Evolutionary conservation across 2,888 invertebrate species (phyloP), one percentile per base, ranked within the genome.

Genomic region (Andrena hattorfiana): DNA sequence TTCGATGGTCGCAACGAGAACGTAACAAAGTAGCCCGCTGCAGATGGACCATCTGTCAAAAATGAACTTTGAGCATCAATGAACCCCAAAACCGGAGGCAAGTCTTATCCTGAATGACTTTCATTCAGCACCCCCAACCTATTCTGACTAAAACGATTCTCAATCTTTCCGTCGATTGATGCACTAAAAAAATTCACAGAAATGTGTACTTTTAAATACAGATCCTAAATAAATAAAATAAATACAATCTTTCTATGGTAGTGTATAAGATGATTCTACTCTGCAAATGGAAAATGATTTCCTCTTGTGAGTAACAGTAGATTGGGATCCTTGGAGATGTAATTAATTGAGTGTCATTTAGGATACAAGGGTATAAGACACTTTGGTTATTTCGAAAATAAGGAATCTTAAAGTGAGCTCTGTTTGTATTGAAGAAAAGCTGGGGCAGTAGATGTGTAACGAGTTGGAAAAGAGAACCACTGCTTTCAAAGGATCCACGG

Each of bases 61-160:
- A 88, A 93, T 93, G 86, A 90, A 92, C 90, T 89, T 89, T 72
- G 70, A 83, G 90, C 92, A 92, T 93, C 93, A 93, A 93, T 93
- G 93, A 92, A 92, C 92, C 92, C 85, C 86, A 91, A 90, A 89
- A 91, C 89, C 89, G 83, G 89, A 87, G 91, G 92, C 93, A 88
- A 83, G 86, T 89, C 83, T 66, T 84, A 82, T 72, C 77, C 83
- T 84, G 89, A 91, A 88, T 90, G 90, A 92, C 91, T 93, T 92
- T 90, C 90, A 87, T 91, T 89, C 86, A 90, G 83, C 72, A 81
- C 63, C 59, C 66, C 81, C 84, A 35, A 75, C 71, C 80, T 71
- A 72, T 81, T 78, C 77, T 70, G 16, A n/a, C 48, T 3, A 32
- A 59, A 82, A 56, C 23, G 89, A 70, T 71, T 84, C 87, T 77